These are phyloP conservation scores for Theocolax elegans DNA, from an alignment of 1,140 invertebrate genomes.

Conservation along the genomic window DNA sequence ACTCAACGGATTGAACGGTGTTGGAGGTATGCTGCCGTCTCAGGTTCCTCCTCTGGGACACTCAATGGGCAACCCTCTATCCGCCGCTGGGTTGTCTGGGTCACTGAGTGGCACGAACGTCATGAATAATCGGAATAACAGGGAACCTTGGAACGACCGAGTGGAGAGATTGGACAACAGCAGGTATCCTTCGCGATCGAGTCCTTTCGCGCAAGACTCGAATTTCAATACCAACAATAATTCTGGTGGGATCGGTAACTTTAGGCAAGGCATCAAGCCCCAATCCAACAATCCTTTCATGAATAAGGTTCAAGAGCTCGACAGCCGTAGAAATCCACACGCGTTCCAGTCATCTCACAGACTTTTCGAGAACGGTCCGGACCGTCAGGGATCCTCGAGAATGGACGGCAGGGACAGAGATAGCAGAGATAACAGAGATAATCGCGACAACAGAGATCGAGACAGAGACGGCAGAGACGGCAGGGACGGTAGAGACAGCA, in stretches of 20 bases:
- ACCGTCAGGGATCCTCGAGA: constrained; percentile 44
- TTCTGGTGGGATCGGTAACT: constrained; percentile 43
- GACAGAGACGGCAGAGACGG: constrained; percentile 18
- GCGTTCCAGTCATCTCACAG: constrained; percentile 66
- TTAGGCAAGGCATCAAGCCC: constrained; percentile 43
- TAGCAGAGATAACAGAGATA: constrained; percentile 3
- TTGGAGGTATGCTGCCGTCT: constrained; percentile 50
- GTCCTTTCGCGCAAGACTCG: constrained; percentile 50
- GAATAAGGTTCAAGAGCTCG: constrained; percentile 67
- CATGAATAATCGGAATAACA: constrained; percentile 32
- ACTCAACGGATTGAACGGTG: constrained; percentile 59
- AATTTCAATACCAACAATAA: constrained; percentile 40
- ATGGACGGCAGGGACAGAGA: constrained; percentile 35
- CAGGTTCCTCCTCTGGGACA: constrained; percentile 48
- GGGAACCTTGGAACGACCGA: constrained; percentile 55
- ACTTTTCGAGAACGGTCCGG: constrained; percentile 43
- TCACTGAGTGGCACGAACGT: background rate
- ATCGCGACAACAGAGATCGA: constrained; percentile 39
- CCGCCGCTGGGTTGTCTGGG: background rate
- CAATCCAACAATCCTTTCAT: constrained; percentile 31
- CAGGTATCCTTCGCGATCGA: constrained; percentile 51
- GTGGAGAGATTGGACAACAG: constrained; percentile 46
- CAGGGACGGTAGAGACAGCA: constrained; percentile 1
- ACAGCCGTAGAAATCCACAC: constrained; percentile 71
- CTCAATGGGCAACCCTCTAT: constrained; percentile 41